phyloP scores from a whole-genome alignment of 2,888 invertebrate species.

The Parasteatoda lunata region DNA sequence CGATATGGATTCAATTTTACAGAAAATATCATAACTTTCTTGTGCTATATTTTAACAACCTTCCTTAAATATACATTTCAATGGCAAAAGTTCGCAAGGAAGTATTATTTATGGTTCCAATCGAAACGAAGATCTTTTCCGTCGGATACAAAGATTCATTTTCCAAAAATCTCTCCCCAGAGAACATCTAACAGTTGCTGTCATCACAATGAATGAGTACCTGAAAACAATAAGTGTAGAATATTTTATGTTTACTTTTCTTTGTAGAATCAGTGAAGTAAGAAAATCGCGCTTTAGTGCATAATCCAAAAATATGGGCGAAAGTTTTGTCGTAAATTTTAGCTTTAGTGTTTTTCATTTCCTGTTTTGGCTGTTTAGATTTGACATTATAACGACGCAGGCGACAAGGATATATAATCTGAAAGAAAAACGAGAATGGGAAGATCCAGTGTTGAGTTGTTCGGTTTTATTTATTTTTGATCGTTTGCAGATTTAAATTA shows the following conservation, averaged over 20 bases:
- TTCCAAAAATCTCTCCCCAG: background rate
- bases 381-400: conserved; percentile 57
- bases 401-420: conserved; percentile 50
- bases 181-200: conserved; percentile 1
- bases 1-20: no score
- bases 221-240: conserved; percentile 7
- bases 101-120: no score
- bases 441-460: no score
- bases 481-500: no score
- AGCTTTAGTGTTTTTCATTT: conserved; percentile 44
- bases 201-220: conserved; percentile 7
- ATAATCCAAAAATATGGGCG: conserved; percentile 49
- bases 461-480: no score
- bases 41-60: no score
- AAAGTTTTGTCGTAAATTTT: conserved; percentile 51
- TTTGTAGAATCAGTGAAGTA: conserved; percentile 27
- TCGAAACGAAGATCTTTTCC: no score
- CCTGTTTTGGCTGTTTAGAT: conserved; percentile 50
- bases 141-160: background rate
- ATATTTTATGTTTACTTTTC: conserved; percentile 17
- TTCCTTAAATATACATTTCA: no score
- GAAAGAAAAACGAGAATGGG: conserved; percentile 12
- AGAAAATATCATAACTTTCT: no score
- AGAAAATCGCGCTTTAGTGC: conserved; percentile 38
- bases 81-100: no score